Base-by-base conservation (phyloP, 2,888 invertebrate genomes). In the Cetonia aurata region DNA sequence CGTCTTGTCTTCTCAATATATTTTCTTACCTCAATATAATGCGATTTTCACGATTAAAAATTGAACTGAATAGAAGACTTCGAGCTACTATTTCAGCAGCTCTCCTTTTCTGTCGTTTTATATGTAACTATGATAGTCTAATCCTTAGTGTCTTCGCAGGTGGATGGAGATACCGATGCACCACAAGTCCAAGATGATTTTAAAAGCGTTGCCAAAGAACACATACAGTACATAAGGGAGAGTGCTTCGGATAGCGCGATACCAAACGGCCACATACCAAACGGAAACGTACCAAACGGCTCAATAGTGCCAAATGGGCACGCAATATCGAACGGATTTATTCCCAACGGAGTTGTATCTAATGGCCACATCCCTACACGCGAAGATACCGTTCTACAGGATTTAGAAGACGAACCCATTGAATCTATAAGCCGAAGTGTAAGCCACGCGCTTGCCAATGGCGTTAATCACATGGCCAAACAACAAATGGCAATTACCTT, bases 101-200 rank as follows among this genome's bases (percentile, higher is more conserved):
- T 6, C 9, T 1, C 6, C 8, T 37, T 37, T 37, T 37, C 6
- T 37, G 8, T 37, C 6, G 37, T 37, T 37, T 33, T 37, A 10
- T 8, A 10, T 1, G 8, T 37, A 4, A 25, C 6, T 37, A 52
- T 37, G 25, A 52, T 19, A 10, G 13, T 41, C 3, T 62, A 13
- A 52, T 57, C 42, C 42, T 25, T 68, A 59, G 25, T 62, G 62
- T 76, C 25, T 25, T 25, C 76, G 50, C 69, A 94, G 94, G 92
- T 95, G 71, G 95, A 95, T 79, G 95, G 95, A 0, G 95, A 95
- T 78, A 94, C 95, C 0, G 95, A 95, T 78, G 89, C 92, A 6
- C 85, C 88, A 0, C 90, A 91, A 6, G 95, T 95, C 0, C 93
- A 93, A 79, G 87, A 89, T 31, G 94, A 94, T 80, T 95, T 95